phyloP scores from a whole-genome alignment of 2,113 vertebrate genomes.

The Myxocyprinus asiaticus region DNA sequence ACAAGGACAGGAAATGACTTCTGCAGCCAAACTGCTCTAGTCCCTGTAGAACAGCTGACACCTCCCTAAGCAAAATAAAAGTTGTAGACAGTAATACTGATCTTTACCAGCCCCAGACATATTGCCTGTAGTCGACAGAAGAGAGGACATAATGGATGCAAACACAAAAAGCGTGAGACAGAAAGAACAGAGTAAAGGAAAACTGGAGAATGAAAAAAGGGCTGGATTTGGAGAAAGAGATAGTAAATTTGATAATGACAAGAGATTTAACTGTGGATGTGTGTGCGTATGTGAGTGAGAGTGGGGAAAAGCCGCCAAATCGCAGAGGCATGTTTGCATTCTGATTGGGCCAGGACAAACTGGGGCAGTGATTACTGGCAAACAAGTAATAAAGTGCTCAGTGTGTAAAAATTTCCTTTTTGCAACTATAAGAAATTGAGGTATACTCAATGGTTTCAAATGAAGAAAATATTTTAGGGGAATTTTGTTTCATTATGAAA shows the following conservation, averaged over 20 bases:
- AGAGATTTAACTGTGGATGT: slow-evolving; percentile 37
- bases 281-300: too few species aligned
- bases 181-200: slow-evolving; percentile 13
- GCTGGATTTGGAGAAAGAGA: slow-evolving; percentile 18
- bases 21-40: not conserved
- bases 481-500: not conserved
- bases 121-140: not conserved
- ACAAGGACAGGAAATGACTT: slow-evolving; percentile 39
- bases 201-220: not conserved
- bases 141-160: not conserved
- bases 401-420: too few species aligned
- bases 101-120: not conserved
- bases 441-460: not conserved
- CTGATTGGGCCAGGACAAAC: slow-evolving; percentile 71
- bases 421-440: too few species aligned
- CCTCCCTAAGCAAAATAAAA: slow-evolving; percentile 21
- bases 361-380: slow-evolving; percentile 70
- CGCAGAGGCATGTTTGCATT: slow-evolving; percentile 79
- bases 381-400: slow-evolving; percentile 45
- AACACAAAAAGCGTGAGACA: slow-evolving; percentile 6
- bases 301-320: slow-evolving; percentile 67
- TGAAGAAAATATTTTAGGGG: slow-evolving; percentile 26
- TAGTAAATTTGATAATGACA: slow-evolving; percentile 3
- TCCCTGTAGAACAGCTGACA: slow-evolving; percentile 4
- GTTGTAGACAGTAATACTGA: not conserved